Base-by-base conservation (phyloP, 2,797 vertebrate species). In the Enteromius unitaeniatus region DNA sequence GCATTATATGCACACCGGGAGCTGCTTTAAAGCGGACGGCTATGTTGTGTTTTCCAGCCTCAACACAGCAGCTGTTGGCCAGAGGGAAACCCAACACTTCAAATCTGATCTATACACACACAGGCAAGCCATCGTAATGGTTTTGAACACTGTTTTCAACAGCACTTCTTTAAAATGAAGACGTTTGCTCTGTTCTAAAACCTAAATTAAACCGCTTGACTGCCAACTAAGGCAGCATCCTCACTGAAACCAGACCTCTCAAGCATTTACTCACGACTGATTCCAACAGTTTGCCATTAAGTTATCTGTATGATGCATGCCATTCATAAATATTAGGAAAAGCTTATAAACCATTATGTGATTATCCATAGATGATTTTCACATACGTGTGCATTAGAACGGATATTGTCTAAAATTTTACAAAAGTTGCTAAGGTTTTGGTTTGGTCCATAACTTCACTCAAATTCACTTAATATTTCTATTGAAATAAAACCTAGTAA, bases 31-130 rank as follows among this genome's bases (percentile, higher is more conserved):
- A 37, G 40, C 2, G 21, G 49, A 80, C 13, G 70, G 42, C 58
- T 53, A 88, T 91, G 85, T 91, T 81, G 77, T 86, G 88, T 85
- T 88, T 87, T 86, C 78, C 68, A 86, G 74, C 31, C 81, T 81
- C 86, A 62, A 78, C 82, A 76, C 23, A 34, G 26, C 62, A 67
- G n/a, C 62, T 53, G 75, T 21, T 64, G 64, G 62, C 69, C 74
- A 76, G 77, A 78, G 68, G 47, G 17, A 21, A 49, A 23, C 5
- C 17, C 49, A 55, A 26, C 21, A 84, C 15, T 45, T 58, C 4
- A 58, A 80, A 28, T 55, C 34, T 47, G 23, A 72, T 70, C 79
- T 34, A 28, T 11, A 49, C 17, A n/a, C 51, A 62, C 7, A n/a
- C 21, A 31, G n/a, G 40, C 34, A 72, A 58, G 9, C 23, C 17